Evolutionary conservation across 2,113 vertebrate genomes (phyloP), one percentile per base, ranked within the genome.

Genomic region (Channa argus): DNA sequence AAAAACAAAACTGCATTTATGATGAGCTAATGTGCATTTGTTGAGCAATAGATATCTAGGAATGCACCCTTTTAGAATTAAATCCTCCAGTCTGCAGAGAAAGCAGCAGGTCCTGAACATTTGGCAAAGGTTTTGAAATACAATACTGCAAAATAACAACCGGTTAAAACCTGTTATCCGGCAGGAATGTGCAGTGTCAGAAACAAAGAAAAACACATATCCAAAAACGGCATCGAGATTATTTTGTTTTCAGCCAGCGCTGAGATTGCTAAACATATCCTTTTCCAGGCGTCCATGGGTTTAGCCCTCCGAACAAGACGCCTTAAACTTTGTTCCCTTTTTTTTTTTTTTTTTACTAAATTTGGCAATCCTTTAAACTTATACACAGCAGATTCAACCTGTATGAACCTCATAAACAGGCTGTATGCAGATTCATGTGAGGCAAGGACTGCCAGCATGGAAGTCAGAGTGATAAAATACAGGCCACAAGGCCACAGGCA

Each of bases 121-220:
- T 6, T 63, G 75, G 54, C 15, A 14, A 86, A 86, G 75, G 82
- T 86, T 82, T 39, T 88, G 91, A 82, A 91, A 91, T 77, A 75
- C 65, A 88, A 91, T 74, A 71, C 85, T 62, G 64, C 71, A 74
- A 68, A 86, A 88, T 78, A 86, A 89, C 69, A 85, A 82, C 74
- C 67, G 68, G 84, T 72, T 85, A 79, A 90, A 92, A 89, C 88
- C 86, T 88, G 79, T 78, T 88, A 85, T 92, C 78, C 87, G 2
- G 60, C 79, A 74, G 87, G 88, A 92, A 92, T 91, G 86, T 91
- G 88, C 89, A 69, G 83, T 0, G 82, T 91, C 89, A 91, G 90
- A 89, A 86, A 88, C 66, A 79, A 71, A 77, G 71, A 80, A 79
- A 82, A 82, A 79, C 60, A 84, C 69, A 75, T n/a, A 65, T 82